Conservation (phyloP, 2,113 vertebrate species). For the Nibea coibor region DNA sequence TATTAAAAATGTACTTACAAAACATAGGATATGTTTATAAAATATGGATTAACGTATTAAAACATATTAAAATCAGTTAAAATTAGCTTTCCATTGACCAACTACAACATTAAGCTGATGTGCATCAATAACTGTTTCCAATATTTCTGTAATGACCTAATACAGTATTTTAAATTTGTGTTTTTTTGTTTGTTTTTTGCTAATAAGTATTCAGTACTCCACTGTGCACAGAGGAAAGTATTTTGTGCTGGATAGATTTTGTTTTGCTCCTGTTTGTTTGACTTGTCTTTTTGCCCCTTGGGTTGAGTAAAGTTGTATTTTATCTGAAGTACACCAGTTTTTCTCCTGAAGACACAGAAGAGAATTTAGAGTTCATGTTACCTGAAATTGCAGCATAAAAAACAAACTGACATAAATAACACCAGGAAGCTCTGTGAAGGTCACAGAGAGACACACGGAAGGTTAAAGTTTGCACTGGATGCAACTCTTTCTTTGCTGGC, state of each 20-base stretch:
- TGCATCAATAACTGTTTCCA: too few species aligned
- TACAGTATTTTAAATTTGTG: too few species aligned
- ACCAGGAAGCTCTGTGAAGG: conserved; percentile 21
- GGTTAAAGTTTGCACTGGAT: background rate
- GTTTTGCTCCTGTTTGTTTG: background rate
- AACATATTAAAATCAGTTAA: too few species aligned
- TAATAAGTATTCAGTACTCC: background rate
- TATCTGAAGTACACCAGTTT: background rate
- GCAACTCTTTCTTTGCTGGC: background rate
- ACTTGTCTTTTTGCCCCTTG: background rate
- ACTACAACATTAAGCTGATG: too few species aligned
- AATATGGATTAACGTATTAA: too few species aligned
- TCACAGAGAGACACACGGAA: background rate
- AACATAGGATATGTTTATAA: background rate
- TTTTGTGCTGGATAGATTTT: background rate
- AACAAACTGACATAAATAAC: conserved; percentile 43
- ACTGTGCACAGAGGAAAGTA: background rate
- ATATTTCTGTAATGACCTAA: too few species aligned
- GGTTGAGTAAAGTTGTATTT: background rate
- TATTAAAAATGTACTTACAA: too few species aligned
- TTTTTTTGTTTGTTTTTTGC: too few species aligned
- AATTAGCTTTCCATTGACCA: too few species aligned
- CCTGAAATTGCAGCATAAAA: conserved; percentile 21
- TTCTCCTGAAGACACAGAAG: background rate
- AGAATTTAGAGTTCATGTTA: background rate